Evolutionary conservation across 1,140 invertebrate genomes (phyloP).

Genomic region (Probaryconus sp.): DNA sequence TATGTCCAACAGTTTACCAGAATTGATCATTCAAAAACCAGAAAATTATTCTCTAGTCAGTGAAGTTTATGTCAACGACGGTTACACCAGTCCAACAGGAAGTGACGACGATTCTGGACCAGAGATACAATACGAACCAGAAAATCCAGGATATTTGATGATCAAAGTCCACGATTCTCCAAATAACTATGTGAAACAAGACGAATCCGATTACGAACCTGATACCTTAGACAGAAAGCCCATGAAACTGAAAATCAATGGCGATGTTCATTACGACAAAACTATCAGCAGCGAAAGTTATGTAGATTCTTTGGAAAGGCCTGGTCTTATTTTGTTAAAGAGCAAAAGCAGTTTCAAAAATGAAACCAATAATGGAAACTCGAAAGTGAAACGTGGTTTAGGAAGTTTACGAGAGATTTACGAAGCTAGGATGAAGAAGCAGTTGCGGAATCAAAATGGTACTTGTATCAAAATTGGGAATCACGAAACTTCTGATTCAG

Average conservation of each 20-base stretch:
- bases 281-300: constrained; percentile 74
- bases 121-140: constrained; percentile 80
- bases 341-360: constrained; percentile 83
- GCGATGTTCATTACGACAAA: constrained; percentile 68
- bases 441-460: constrained; percentile 48
- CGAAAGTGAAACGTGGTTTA: constrained; percentile 77
- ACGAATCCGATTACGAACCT: constrained; percentile 89
- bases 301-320: constrained; percentile 80
- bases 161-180: constrained; percentile 88
- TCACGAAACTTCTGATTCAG: constrained; percentile 37
- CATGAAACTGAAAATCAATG: constrained; percentile 80
- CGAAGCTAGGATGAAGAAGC: constrained; percentile 78
- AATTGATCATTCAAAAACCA: constrained; percentile 74
- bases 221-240: constrained; percentile 91
- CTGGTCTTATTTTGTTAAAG: constrained; percentile 79
- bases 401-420: constrained; percentile 86
- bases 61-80: constrained; percentile 88
- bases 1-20: constrained; percentile 78
- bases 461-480: constrained; percentile 58
- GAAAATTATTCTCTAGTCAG: constrained; percentile 84
- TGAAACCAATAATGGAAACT: constrained; percentile 65
- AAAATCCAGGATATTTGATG: constrained; percentile 84
- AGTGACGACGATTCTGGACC: constrained; percentile 82
- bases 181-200: constrained; percentile 83
- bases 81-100: constrained; percentile 83